These are phyloP conservation scores for Cygnus buccinator DNA, from an alignment of 2,113 vertebrate species.

Conservation along the genomic window DNA sequence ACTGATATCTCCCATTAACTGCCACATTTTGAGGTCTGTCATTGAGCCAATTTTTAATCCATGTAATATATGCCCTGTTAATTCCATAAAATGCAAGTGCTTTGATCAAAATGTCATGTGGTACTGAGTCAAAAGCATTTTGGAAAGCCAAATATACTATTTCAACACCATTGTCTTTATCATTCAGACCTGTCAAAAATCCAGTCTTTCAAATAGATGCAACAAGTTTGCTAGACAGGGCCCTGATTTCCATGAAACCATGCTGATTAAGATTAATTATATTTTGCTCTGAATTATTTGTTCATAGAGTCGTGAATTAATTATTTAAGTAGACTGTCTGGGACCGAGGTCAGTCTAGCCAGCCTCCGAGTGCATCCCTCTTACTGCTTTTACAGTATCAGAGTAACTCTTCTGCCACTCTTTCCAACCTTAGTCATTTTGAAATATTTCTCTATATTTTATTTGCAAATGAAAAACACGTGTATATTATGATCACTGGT, in stretches of 20 bases:
- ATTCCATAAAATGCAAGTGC: conserved; percentile 53
- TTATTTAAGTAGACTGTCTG: conserved; percentile 61
- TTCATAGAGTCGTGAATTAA: conserved; percentile 44
- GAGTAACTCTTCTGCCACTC: neutral
- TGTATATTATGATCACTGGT: neutral
- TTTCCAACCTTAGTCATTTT: neutral
- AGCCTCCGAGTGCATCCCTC: neutral
- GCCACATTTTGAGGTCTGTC: conserved; percentile 17
- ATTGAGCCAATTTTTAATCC: conserved; percentile 46
- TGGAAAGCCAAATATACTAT: neutral
- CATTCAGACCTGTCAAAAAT: conserved; percentile 8
- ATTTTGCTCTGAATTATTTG: conserved; percentile 58
- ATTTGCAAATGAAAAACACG: neutral
- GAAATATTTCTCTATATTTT: neutral
- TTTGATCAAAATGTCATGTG: conserved; percentile 45
- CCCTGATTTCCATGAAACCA: neutral
- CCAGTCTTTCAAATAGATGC: neutral
- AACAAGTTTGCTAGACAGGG: neutral
- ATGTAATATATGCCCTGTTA: conserved; percentile 42
- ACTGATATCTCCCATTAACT: conserved; percentile 42
- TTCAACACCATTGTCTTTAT: neutral
- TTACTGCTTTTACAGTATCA: neutral
- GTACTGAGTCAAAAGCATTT: neutral
- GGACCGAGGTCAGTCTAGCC: conserved; percentile 53
- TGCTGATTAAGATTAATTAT: conserved; percentile 29